Evolutionary conservation across 1,140 invertebrate genomes (phyloP).

Genomic region (Listronotus oregonensis): DNA sequence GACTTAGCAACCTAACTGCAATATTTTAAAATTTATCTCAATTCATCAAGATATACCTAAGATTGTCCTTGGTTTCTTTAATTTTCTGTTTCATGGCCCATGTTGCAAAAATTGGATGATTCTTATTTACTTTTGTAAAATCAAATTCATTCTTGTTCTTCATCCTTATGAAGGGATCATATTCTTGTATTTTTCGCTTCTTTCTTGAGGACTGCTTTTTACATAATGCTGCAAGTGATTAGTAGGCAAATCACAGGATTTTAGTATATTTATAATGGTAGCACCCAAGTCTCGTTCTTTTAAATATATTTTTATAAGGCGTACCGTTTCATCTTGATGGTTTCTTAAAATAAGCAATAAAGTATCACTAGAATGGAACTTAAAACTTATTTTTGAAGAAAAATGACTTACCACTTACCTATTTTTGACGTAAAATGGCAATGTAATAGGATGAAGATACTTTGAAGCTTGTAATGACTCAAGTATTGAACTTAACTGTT

Average conservation of each 20-base stretch:
- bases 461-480: slow-evolving; percentile 71
- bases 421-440: slow-evolving; percentile 78
- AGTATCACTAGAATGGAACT: not conserved
- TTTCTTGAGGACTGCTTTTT: slow-evolving; percentile 37
- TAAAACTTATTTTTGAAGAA: slow-evolving; percentile 5
- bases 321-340: slow-evolving; percentile 59
- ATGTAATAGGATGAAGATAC: slow-evolving; percentile 62
- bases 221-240: slow-evolving; percentile 78
- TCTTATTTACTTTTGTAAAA: slow-evolving; percentile 59
- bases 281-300: slow-evolving; percentile 70
- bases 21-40: too few relatives aligned
- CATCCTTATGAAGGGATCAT: slow-evolving; percentile 25
- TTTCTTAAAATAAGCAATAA: slow-evolving; percentile 56
- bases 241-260: slow-evolving; percentile 81
- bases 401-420: slow-evolving; percentile 58
- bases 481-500: slow-evolving; percentile 82
- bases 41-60: slow-evolving; percentile 30
- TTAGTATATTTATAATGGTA: slow-evolving; percentile 78
- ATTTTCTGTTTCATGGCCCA: slow-evolving; percentile 61
- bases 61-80: slow-evolving; percentile 57
- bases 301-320: slow-evolving; percentile 73
- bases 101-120: slow-evolving; percentile 61
- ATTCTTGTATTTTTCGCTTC: slow-evolving; percentile 10
- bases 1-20: too few relatives aligned
- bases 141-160: slow-evolving; percentile 52